Evolutionary conservation across 2,888 invertebrate species (phyloP), one percentile per base, ranked within the genome.

Genomic region (Cyaniris semiargus): DNA sequence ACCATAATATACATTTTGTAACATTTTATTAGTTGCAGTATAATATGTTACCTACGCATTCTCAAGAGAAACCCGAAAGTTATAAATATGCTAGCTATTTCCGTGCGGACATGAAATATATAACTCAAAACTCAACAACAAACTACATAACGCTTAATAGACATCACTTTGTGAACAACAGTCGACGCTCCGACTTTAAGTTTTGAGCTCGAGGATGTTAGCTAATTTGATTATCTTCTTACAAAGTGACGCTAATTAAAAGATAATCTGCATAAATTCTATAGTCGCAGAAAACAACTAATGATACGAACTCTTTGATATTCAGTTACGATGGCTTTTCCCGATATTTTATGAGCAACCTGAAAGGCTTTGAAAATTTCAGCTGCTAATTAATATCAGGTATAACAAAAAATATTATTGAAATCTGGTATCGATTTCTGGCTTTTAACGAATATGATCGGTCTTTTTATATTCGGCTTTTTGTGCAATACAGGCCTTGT

Each of bases 1-100:
- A 8, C 21, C 23, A 56, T 27, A 0, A 27, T 27, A 27, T 56
- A 56, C n/a, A 5, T 58, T 58, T n/a, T n/a, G 21, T 53, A 58
- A 10, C n/a, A 10, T 60, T 21, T 60, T 58, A 8, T 10, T 60
- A 3, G 58, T 13, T 60, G 58, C 7, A 21, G 23, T 58, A 58
- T 8, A 6, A 23, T n/a, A n/a, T 60, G 53, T 60, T 21, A 60
- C 58, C 10, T 23, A 21, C 58, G 23, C 23, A 60, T 60, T 60
- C 23, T 60, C 58, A 23, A 58, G n/a, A 58, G 21, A 60, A n/a
- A 56, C 10, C 4, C 1, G 23, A 60, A 58, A 60, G 10, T 60
- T 60, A 13, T 60, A 4, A 60, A 60, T 60, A 23, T 60, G 60
- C 60, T 23, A 60, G 60, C 60, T 60, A 60, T 60, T 60, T 60